Conservation (phyloP, 2,888 invertebrate genomes). For the Bembecia ichneumoniformis region DNA sequence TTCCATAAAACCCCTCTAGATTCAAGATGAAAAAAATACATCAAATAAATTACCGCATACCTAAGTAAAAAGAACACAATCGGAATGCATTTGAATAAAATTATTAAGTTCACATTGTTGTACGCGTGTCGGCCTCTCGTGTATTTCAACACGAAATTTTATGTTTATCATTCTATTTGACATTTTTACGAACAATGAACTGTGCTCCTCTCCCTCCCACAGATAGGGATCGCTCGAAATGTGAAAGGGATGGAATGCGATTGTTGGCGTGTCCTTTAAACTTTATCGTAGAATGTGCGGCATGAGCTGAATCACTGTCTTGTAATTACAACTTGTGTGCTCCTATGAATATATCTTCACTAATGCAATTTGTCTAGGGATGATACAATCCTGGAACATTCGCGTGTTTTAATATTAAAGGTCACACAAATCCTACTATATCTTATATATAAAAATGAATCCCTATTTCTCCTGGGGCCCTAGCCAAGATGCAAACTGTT, state of each 20-base stretch:
- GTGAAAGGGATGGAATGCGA: conserved; percentile 40
- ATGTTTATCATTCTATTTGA: conserved; percentile 70
- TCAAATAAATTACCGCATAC: conserved; percentile 24
- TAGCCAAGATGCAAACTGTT: no score
- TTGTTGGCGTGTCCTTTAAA: conserved; percentile 41
- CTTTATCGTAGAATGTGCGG: conserved; percentile 36
- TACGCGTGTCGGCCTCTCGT: conserved; percentile 41
- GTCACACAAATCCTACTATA: no score
- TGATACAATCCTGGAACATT: no score
- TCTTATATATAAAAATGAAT: no score
- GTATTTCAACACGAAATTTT: conserved; percentile 62
- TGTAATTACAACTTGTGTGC: conserved; percentile 39
- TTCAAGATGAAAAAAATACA: conserved; percentile 7
- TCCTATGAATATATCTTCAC: conserved; percentile 31
- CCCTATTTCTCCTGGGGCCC: no score
- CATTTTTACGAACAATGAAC: conserved; percentile 65
- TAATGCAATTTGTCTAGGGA: conserved; percentile 8
- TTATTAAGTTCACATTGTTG: conserved; percentile 45
- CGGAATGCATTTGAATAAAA: conserved; percentile 49
- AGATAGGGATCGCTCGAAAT: conserved; percentile 18
- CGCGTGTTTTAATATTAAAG: no score
- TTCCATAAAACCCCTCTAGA: no score
- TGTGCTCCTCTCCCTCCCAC: conserved; percentile 33
- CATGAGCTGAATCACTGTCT: conserved; percentile 59
- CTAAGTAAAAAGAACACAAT: conserved; percentile 16